Evolutionary conservation across 2,888 invertebrate genomes (phyloP).

Genomic region (Linyphia triangularis): DNA sequence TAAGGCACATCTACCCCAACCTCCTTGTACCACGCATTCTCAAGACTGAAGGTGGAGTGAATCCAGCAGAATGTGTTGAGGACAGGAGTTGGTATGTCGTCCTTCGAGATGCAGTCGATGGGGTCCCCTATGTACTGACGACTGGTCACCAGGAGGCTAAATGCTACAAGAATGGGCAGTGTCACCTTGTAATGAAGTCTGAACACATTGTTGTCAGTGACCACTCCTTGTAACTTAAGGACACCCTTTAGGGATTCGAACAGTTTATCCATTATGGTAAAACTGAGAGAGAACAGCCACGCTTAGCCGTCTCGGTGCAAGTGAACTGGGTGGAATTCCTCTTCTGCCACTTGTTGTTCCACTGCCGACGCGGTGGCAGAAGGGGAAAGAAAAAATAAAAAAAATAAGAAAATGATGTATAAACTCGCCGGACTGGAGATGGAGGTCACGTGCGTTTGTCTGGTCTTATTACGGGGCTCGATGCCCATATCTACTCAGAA

Average conservation of each 20-base stretch:
- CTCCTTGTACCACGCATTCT: conserved; percentile 89
- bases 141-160: conserved; percentile 75
- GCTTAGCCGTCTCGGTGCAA: background rate
- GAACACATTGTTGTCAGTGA: conserved; percentile 95
- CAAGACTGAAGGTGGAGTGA: conserved; percentile 94
- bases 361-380: conserved; percentile 6
- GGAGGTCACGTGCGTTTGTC: conserved; percentile 58
- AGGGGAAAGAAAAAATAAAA: background rate
- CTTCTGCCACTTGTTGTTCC: background rate
- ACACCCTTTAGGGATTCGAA: conserved; percentile 70
- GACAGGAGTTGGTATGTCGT: conserved; percentile 83
- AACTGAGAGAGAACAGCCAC: conserved; percentile 17
- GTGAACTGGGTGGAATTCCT: conserved; percentile 20
- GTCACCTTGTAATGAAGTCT: conserved; percentile 96
- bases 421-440: conserved; percentile 63
- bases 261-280: conserved; percentile 64
- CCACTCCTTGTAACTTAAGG: conserved; percentile 44
- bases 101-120: conserved; percentile 77
- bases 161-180: conserved; percentile 89
- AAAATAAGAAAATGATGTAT: background rate
- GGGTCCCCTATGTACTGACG: conserved; percentile 76
- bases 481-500: conserved; percentile 34
- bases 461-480: conserved; percentile 23
- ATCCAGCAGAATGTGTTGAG: conserved; percentile 94
- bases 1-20: conserved; percentile 90